Evolutionary conservation across 2,888 invertebrate genomes (phyloP).

Genomic region (Listrodromus nycthemerus): DNA sequence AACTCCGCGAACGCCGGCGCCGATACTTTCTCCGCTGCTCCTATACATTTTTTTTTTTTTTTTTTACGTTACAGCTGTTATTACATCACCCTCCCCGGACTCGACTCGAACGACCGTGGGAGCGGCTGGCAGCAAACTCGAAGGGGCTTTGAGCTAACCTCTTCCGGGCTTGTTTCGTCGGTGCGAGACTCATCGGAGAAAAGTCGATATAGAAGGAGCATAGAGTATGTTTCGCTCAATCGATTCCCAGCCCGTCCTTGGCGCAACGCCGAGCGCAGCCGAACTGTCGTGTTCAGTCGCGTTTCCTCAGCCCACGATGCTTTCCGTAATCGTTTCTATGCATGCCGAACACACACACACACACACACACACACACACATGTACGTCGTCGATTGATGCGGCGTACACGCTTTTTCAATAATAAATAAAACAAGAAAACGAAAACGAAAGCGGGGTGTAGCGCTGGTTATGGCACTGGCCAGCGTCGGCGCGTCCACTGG

Average conservation of each 20-base stretch:
- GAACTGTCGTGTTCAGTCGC: not conserved
- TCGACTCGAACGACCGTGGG: not conserved
- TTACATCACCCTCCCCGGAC: not conserved
- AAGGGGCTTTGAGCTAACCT: not conserved
- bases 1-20: not conserved
- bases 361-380: not conserved
- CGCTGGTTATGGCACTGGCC: not conserved
- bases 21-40: not conserved
- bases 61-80: not conserved
- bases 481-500: not conserved
- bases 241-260: constrained; percentile 11
- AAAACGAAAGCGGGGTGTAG: not conserved
- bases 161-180: not conserved
- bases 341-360: not conserved
- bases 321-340: not conserved
- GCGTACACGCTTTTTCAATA: not conserved
- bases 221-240: not conserved
- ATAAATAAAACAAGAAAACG: not conserved
- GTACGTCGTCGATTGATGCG: not conserved
- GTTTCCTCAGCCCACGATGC: not conserved
- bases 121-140: not conserved
- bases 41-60: not conserved
- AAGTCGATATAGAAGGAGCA: constrained; percentile 4
- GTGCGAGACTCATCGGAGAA: not conserved
- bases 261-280: constrained; percentile 23